Evolutionary conservation across 2,113 vertebrate species (phyloP).

Genomic region (Myiozetetes cayanensis): DNA sequence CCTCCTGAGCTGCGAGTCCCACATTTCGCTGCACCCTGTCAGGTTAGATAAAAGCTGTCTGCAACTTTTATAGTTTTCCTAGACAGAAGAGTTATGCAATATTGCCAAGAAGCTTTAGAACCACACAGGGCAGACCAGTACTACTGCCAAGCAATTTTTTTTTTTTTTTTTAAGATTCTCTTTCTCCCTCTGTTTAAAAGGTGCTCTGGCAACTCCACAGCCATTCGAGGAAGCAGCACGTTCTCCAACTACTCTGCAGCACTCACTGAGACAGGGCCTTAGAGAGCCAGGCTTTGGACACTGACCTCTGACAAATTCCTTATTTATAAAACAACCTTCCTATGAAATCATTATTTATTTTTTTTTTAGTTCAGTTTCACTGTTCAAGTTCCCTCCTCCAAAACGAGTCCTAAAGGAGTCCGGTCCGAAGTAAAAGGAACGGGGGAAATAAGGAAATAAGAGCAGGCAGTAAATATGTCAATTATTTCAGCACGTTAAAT

Average conservation of each 20-base stretch:
- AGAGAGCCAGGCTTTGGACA: background rate
- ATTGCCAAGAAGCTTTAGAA: slow-evolving; percentile 36
- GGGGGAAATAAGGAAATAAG: background rate
- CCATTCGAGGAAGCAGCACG: background rate
- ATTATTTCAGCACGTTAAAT: slow-evolving; percentile 13
- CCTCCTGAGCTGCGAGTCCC: slow-evolving; percentile 16
- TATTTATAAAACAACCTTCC: background rate
- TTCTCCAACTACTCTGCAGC: background rate
- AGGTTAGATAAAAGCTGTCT: slow-evolving; percentile 48
- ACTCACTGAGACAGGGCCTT: background rate
- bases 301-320: background rate
- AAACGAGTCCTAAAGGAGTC: background rate
- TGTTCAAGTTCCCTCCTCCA: background rate
- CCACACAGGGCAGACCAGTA: background rate
- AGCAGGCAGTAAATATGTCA: background rate
- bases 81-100: background rate
- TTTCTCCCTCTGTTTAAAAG: slow-evolving; percentile 12
- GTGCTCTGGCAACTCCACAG: background rate
- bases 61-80: slow-evolving; percentile 50
- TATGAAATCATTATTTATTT: background rate
- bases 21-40: slow-evolving; percentile 20
- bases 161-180: background rate
- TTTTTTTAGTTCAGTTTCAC: background rate
- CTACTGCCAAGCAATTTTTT: background rate
- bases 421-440: background rate